A percentile compares a stretch with the other conserved stretches of the same genome.
These are phyloP conservation scores for Pollimyrus isidori DNA, from an alignment of 2,113 vertebrate species.

Conservation along the genomic window DNA sequence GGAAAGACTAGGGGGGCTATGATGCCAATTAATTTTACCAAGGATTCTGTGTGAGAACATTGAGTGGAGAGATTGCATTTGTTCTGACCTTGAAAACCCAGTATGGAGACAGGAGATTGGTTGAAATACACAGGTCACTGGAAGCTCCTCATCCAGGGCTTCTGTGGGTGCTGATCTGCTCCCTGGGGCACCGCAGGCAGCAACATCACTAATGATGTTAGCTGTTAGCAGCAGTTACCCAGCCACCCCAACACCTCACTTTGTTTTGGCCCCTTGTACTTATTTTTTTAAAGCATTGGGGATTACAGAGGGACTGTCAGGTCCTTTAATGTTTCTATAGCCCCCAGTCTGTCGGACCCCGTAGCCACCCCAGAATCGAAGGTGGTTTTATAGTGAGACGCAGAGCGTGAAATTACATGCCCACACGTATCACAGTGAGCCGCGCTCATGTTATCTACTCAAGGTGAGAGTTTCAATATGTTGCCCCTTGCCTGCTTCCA, in stretches of 20 bases:
- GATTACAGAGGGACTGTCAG: not conserved
- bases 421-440: not conserved
- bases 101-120: not conserved
- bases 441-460: not conserved
- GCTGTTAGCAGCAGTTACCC: not conserved
- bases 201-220: not conserved
- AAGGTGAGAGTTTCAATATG: not conserved
- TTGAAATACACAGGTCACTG: not conserved
- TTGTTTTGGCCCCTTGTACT: not conserved
- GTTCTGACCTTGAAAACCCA: not conserved
- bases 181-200: not conserved
- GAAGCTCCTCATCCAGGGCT: not conserved
- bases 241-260: not conserved
- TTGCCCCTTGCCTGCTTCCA: not conserved
- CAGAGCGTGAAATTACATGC: not conserved
- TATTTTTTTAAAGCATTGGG: not conserved
- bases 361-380: not conserved
- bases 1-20: not conserved
- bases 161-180: not conserved
- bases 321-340: not conserved
- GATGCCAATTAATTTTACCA: not conserved
- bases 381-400: not conserved
- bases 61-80: not conserved
- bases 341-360: not conserved
- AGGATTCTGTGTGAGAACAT: not conserved